Evolutionary conservation across 1,140 invertebrate species (phyloP).

Genomic region (Caenorhabditis briggsae): DNA sequence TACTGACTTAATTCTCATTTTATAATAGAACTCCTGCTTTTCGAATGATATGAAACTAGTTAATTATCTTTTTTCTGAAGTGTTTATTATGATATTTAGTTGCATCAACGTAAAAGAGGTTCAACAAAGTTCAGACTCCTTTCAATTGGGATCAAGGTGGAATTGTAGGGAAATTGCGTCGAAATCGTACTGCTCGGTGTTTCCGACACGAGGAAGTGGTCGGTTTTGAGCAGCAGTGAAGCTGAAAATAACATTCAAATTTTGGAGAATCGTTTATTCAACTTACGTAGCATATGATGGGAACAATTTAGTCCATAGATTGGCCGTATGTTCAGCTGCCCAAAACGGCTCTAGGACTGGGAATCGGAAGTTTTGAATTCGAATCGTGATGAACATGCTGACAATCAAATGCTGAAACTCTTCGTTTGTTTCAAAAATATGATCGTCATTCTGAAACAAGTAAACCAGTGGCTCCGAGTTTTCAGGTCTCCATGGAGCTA

Average conservation of each 20-base stretch:
- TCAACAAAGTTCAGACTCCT: neutral
- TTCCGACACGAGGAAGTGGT: neutral
- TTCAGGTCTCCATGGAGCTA: constrained; percentile 24
- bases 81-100: too few relatives aligned
- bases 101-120: too few relatives aligned
- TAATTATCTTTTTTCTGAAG: too few relatives aligned
- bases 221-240: neutral
- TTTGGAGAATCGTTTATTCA: neutral
- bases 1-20: too few relatives aligned
- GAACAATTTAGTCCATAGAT: constrained; percentile 16
- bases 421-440: neutral
- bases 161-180: constrained; percentile 25
- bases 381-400: constrained; percentile 42
- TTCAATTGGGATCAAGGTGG: neutral
- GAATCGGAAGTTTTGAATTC: neutral
- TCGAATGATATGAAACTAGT: too few relatives aligned
- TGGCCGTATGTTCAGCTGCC: neutral
- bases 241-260: neutral
- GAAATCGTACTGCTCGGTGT: constrained; percentile 20
- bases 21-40: too few relatives aligned
- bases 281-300: constrained; percentile 5
- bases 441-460: constrained; percentile 24
- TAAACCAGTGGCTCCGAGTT: constrained; percentile 33
- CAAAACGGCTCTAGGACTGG: constrained; percentile 9
- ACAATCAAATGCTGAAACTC: constrained; percentile 37